Conservation (phyloP, 2,113 vertebrate species). For the Corvus hawaiiensis region DNA sequence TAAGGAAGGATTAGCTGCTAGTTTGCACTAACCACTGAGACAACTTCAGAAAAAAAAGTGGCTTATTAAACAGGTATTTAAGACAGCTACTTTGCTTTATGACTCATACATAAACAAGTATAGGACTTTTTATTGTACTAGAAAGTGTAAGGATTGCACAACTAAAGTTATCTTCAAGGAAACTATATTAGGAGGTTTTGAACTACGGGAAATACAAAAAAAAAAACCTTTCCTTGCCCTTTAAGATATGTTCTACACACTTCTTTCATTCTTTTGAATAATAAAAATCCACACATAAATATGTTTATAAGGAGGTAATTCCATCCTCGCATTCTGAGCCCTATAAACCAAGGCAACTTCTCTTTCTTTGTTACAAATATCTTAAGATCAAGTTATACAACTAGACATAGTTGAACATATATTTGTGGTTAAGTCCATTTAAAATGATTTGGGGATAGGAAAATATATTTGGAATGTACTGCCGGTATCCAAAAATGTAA, state of each 20-base stretch:
- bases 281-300: neutral
- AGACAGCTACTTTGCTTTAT: neutral
- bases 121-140: neutral
- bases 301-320: constrained; percentile 8
- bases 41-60: neutral
- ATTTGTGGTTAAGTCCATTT: neutral
- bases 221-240: neutral
- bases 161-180: neutral
- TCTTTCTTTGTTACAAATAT: neutral
- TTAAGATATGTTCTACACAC: neutral
- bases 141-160: neutral
- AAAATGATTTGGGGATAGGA: neutral
- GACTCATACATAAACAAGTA: neutral
- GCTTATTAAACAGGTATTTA: neutral
- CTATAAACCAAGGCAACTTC: neutral
- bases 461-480: constrained; percentile 22
- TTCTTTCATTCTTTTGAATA: neutral
- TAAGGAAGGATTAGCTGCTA: neutral
- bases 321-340: neutral
- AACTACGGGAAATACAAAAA: neutral
- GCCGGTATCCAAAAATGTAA: neutral
- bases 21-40: neutral
- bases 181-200: neutral
- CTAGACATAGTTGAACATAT: neutral
- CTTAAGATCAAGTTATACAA: neutral